Conservation (phyloP, 2,888 invertebrate genomes). For the Erebia ligea region DNA sequence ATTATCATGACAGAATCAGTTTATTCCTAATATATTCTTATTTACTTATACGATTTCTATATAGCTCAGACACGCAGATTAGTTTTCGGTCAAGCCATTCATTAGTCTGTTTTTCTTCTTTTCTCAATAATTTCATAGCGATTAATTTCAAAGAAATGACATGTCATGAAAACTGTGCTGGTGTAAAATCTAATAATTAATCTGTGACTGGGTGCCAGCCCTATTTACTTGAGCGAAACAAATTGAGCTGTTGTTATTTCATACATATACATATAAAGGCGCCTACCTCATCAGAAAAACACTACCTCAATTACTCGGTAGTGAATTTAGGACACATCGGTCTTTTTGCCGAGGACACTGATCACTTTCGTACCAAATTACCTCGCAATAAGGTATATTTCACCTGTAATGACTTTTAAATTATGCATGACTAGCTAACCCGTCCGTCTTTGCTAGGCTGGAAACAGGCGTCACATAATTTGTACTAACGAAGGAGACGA, state of each 20-base stretch:
- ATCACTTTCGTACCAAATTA: slow-evolving; percentile 47
- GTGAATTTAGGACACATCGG: slow-evolving; percentile 49
- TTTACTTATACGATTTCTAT: no score
- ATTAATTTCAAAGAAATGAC: neutral
- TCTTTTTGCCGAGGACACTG: slow-evolving; percentile 43
- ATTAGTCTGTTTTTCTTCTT: neutral
- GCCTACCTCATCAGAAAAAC: slow-evolving; percentile 51
- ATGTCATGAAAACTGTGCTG: neutral
- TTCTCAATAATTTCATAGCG: neutral
- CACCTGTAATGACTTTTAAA: slow-evolving; percentile 33
- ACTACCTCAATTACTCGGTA: slow-evolving; percentile 54
- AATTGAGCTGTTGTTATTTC: slow-evolving; percentile 62
- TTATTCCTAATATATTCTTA: no score
- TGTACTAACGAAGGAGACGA: no score
- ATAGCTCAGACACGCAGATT: no score
- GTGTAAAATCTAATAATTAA: no score
- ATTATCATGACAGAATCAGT: no score
- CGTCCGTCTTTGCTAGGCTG: no score
- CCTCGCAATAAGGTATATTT: slow-evolving; percentile 43
- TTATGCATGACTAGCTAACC: neutral
- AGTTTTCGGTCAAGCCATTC: neutral
- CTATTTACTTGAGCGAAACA: slow-evolving; percentile 52
- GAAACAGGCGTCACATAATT: no score
- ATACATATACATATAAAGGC: slow-evolving; percentile 43
- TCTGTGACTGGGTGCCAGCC: slow-evolving; percentile 45